A percentile compares a stretch with the other conserved stretches of the same genome.
Evolutionary conservation across 1,140 invertebrate genomes (phyloP).

Genomic region (Sinella curviseta): DNA sequence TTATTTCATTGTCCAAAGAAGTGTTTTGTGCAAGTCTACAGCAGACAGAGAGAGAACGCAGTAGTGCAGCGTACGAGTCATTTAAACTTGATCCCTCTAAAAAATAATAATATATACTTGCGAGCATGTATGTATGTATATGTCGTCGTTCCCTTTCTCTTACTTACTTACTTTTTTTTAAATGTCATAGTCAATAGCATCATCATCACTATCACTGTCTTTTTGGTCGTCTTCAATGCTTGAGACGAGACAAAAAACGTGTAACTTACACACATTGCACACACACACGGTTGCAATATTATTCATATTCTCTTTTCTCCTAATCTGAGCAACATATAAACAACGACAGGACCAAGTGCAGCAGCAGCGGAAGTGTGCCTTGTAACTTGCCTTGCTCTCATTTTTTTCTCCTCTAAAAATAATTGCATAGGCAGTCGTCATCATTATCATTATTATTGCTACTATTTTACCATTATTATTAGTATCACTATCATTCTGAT

Average conservation of each 20-base stretch:
- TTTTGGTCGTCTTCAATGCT: neutral
- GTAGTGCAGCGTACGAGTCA: neutral
- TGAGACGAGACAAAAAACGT: neutral
- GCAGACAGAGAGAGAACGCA: too few species aligned
- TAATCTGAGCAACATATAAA: neutral
- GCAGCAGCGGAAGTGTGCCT: neutral
- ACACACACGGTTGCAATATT: constrained; percentile 12
- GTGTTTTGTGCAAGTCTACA: neutral
- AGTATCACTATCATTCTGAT: too few species aligned
- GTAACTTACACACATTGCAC: neutral
- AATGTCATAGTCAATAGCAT: neutral
- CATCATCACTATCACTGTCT: too few species aligned
- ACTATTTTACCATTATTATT: neutral
- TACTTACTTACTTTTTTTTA: too few species aligned
- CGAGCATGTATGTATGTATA: too few species aligned
- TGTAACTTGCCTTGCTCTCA: neutral
- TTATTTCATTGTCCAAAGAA: neutral
- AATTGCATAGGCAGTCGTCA: neutral
- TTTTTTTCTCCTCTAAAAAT: neutral
- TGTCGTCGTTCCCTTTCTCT: neutral
- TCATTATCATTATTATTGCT: neutral
- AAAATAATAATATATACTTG: too few species aligned
- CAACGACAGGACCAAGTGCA: neutral
- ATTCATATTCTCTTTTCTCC: neutral
- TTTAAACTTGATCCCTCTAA: neutral